Conservation (phyloP, 2,113 vertebrate species). For the cat (Felis catus) region F.catus_Fca126_mat1.0 CM031411.1:97228001-97228500, state of each 20-base stretch:
- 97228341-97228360: conserved; percentile 64
- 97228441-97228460: background rate
- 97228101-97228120: conserved; percentile 81
- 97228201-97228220: conserved; percentile 67
- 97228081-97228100: conserved; percentile 84
- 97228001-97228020: conserved; percentile 78
- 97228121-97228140: conserved; percentile 82
- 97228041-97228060: conserved; percentile 83
- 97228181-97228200: conserved; percentile 86
- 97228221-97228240: conserved; percentile 80
- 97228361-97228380: conserved; percentile 66
- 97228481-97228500: conserved; percentile 22
- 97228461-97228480: conserved; percentile 2
- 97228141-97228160: conserved; percentile 83
- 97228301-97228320: conserved; percentile 85
- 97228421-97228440: background rate
- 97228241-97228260: conserved; percentile 83
- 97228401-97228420: conserved; percentile 8
- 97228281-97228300: conserved; percentile 80
- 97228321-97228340: conserved; percentile 80
- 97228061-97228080: conserved; percentile 78
- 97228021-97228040: conserved; percentile 80
- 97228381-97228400: conserved; percentile 19
- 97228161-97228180: conserved; percentile 82
- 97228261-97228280: conserved; percentile 84